Conservation (phyloP, 2,888 invertebrate species). For the Rhamnusium bicolor region DNA sequence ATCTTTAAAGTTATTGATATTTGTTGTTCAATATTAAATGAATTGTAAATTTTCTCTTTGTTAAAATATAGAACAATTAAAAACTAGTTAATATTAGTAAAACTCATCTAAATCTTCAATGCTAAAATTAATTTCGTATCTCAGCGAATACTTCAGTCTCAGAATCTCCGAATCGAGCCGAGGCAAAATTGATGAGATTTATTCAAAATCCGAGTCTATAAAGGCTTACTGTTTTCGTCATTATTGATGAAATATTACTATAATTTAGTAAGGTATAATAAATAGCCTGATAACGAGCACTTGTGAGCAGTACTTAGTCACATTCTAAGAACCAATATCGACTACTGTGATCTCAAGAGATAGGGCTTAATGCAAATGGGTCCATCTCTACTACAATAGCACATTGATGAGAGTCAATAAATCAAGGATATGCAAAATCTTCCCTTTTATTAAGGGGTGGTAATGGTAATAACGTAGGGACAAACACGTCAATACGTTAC, state of each 20-base stretch:
- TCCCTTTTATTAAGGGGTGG: constrained; percentile 67
- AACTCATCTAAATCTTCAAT: no score
- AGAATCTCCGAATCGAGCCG: not conserved
- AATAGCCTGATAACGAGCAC: constrained; percentile 61
- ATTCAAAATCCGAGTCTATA: constrained; percentile 39
- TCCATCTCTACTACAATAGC: constrained; percentile 70
- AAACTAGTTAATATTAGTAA: no score
- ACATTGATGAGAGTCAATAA: constrained; percentile 75
- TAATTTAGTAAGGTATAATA: constrained; percentile 62
- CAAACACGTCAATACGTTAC: constrained; percentile 57
- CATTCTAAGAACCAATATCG: constrained; percentile 61
- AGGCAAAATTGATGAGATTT: constrained; percentile 17
- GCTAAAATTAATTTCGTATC: not conserved
- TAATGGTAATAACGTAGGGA: constrained; percentile 53
- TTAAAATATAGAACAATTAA: no score
- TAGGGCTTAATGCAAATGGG: constrained; percentile 69
- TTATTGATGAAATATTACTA: constrained; percentile 61
- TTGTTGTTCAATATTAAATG: no score
- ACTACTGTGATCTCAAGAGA: constrained; percentile 59
- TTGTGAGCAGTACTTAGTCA: constrained; percentile 48
- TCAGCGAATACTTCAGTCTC: no score
- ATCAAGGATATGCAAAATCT: constrained; percentile 72
- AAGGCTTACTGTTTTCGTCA: constrained; percentile 48
- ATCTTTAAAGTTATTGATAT: no score
- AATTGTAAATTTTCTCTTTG: no score